Base-by-base conservation (phyloP, 2,797 vertebrate species). In the Cirrhinus mrigala region DNA sequence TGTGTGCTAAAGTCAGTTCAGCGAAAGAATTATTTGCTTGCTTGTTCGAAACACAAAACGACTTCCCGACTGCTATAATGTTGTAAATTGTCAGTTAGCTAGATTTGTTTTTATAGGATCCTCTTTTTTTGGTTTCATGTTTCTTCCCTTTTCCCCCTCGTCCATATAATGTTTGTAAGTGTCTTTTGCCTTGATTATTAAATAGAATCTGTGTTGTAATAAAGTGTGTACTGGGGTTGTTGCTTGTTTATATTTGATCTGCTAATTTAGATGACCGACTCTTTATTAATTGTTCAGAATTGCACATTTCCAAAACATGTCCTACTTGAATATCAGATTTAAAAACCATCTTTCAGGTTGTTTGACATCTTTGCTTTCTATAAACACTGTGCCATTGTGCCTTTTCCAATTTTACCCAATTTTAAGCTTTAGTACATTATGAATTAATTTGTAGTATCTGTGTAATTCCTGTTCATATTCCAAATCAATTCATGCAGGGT, bases 171-270 rank as follows among this genome's bases (percentile, higher is more conserved):
- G 96, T 97, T 96, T 98, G 97, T 98, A 97, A 96, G 96, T 97
- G 97, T 97, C 94, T 96, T 95, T 97, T 96, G 96, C 96, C 97
- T 96, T 97, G 96, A 97, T 98, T 96, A 96, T 97, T 97, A 91
- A 95, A 92, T 98, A 97, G 96, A 97, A 96, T 96, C 96, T 96
- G 97, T 98, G 97, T 99, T 98, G 98, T 99, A 99, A 99, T 99
- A 99, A 99, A 98, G 96, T 97, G 96, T 98, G 97, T 95, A 96
- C 96, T 96, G 97, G 96, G 96, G 97, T 97, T 96, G 95, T 96
- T 96, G 95, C 95, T 94, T 96, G 89, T 93, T 94, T 90, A 94
- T 97, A 96, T 95, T 81, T 52, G 20, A 81, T 56, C 24, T 68
- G 64, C 16, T 68, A 37, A 22, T 46, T 70, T 70, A 70, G 40